These are phyloP conservation scores for Clarias batrachus DNA, from an alignment of 2,113 vertebrate genomes.

Conservation along the genomic window DNA sequence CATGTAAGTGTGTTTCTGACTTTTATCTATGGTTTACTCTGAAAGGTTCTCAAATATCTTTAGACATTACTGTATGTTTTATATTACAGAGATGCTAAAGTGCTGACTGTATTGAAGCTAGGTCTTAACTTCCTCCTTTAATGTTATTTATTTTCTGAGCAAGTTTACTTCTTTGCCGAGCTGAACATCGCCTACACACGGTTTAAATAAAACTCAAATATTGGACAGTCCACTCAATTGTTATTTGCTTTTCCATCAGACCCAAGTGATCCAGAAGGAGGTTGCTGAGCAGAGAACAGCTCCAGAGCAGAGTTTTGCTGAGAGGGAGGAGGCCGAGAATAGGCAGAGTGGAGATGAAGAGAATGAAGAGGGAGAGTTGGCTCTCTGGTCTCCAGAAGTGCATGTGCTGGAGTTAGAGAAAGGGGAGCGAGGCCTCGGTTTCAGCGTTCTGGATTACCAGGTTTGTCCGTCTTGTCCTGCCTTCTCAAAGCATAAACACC, in stretches of 20 bases:
- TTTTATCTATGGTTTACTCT: conserved; percentile 2
- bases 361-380: conserved; percentile 82
- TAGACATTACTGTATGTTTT: background rate
- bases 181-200: background rate
- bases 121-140: conserved; percentile 1
- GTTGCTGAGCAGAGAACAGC: conserved; percentile 44
- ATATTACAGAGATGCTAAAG: background rate
- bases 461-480: conserved; percentile 63
- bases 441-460: conserved; percentile 98
- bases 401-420: conserved; percentile 84
- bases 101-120: conserved; percentile 6
- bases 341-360: conserved; percentile 60
- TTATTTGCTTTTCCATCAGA: conserved; percentile 31
- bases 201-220: conserved; percentile 10
- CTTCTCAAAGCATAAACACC: background rate
- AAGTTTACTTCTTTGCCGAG: conserved; percentile 8
- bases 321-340: conserved; percentile 49
- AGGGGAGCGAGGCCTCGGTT: conserved; percentile 85
- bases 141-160: conserved; percentile 15
- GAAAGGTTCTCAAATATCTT: background rate
- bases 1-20: background rate
- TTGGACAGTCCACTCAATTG: background rate
- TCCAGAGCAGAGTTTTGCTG: conserved; percentile 50
- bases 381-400: conserved; percentile 88
- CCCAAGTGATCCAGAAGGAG: conserved; percentile 37